Evolutionary conservation across 2,888 invertebrate species (phyloP).

Genomic region (Myopa tessellatipennis): DNA sequence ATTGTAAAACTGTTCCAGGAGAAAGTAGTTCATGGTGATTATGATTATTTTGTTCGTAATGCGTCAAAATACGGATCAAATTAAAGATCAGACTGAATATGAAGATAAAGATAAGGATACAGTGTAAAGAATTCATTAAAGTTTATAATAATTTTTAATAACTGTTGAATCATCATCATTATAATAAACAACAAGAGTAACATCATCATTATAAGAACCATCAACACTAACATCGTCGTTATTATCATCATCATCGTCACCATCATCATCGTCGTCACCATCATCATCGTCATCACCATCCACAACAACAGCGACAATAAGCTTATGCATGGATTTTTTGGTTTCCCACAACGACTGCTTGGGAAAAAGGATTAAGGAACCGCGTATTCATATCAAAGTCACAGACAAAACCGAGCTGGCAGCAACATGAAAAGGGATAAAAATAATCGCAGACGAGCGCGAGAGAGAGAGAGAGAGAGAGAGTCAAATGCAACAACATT

Average conservation of each 20-base stretch:
- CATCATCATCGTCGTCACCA: background rate
- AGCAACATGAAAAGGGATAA: conserved; percentile 12
- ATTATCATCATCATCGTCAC: too few species aligned
- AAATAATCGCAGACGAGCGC: background rate
- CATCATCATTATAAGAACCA: too few species aligned
- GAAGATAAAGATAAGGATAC: too few species aligned
- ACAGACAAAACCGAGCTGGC: conserved; percentile 17
- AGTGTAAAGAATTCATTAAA: too few species aligned
- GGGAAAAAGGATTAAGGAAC: conserved; percentile 33
- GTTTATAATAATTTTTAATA: background rate
- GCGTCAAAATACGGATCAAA: too few species aligned
- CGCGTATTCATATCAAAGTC: conserved; percentile 42
- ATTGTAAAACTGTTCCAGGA: too few species aligned
- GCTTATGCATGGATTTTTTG: background rate
- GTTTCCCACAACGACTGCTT: background rate
- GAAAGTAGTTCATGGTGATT: too few species aligned
- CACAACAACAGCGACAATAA: background rate
- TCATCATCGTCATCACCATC: background rate
- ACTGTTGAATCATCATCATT: too few species aligned
- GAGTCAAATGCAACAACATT: conserved; percentile 35
- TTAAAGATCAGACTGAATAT: too few species aligned
- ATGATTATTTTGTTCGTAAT: too few species aligned
- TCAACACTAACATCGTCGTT: too few species aligned
- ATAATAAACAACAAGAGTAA: too few species aligned
- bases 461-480: background rate